phyloP scores from a whole-genome alignment of 2,888 invertebrate genomes.

The Heliothis peltigera region DNA sequence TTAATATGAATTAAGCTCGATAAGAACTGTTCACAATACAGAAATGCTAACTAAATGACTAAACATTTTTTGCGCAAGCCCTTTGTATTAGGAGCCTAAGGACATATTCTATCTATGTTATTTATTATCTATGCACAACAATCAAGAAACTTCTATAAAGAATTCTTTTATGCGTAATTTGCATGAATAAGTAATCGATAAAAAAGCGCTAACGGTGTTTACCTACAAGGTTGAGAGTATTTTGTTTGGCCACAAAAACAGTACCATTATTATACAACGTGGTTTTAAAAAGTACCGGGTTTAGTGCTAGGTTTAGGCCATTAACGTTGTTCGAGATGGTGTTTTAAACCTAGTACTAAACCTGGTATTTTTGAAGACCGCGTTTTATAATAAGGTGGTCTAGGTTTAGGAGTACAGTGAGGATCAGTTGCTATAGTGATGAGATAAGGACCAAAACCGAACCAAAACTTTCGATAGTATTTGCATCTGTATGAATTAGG shows the following conservation, averaged over 20 bases:
- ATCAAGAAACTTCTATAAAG: constrained; percentile 49
- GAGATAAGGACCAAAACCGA: not conserved
- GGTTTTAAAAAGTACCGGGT: too few species aligned
- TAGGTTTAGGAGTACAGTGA: not conserved
- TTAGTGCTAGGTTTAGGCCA: too few species aligned
- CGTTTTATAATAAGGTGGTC: too few species aligned
- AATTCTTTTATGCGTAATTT: constrained; percentile 44
- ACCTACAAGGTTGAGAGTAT: constrained; percentile 38
- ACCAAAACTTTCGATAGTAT: too few species aligned
- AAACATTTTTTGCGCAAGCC: constrained; percentile 16
- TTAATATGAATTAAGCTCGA: constrained; percentile 3
- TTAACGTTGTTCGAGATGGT: too few species aligned
- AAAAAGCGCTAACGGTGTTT: constrained; percentile 39
- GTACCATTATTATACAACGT: too few species aligned
- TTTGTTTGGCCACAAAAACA: constrained; percentile 14
- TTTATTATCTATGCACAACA: constrained; percentile 34
- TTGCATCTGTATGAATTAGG: too few species aligned
- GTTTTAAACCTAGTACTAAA: too few species aligned
- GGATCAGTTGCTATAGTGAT: not conserved
- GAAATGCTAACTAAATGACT: constrained; percentile 27
- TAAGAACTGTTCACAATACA: constrained; percentile 19
- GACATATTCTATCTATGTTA: constrained; percentile 23
- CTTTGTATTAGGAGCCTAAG: constrained; percentile 37
- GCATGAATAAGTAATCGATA: constrained; percentile 35
- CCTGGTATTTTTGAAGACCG: too few species aligned